Conservation (phyloP, 2,113 vertebrate species). For the Chloropsis cyanopogon region DNA sequence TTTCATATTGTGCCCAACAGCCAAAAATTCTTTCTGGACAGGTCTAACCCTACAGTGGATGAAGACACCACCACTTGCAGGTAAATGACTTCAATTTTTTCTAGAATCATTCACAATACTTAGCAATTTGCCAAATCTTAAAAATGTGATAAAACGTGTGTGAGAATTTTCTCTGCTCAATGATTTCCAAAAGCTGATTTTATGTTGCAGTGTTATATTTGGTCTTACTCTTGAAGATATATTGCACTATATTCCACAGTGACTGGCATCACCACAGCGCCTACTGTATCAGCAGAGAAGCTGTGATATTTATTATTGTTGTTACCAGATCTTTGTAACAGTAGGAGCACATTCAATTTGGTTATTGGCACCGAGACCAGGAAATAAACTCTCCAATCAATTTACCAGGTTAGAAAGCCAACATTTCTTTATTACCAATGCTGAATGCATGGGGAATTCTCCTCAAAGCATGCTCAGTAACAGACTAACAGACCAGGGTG, state of each 20-base stretch:
- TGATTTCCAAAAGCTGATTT: not conserved
- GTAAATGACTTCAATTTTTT: not conserved
- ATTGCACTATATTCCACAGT: not conserved
- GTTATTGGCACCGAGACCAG: accelerated
- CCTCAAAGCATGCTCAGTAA: not conserved
- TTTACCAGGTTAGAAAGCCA: not conserved
- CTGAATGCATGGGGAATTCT: not conserved
- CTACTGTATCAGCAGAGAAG: not conserved
- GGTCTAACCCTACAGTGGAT: not conserved
- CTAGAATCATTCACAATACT: not conserved
- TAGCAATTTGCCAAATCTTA: not conserved
- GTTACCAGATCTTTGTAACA: not conserved
- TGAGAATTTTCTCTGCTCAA: not conserved
- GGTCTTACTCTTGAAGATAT: not conserved
- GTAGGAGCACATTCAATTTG: not conserved
- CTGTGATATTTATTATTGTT: not conserved
- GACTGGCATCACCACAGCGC: not conserved
- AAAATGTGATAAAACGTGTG: not conserved
- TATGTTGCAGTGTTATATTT: not conserved
- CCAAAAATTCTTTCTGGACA: not conserved
- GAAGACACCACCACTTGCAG: not conserved
- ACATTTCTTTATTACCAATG: not conserved
- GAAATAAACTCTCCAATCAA: not conserved
- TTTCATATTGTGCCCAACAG: not conserved
- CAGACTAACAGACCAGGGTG: not conserved